Evolutionary conservation across 2,797 vertebrate species (phyloP).

Genomic region (Lithobates pipiens): DNA sequence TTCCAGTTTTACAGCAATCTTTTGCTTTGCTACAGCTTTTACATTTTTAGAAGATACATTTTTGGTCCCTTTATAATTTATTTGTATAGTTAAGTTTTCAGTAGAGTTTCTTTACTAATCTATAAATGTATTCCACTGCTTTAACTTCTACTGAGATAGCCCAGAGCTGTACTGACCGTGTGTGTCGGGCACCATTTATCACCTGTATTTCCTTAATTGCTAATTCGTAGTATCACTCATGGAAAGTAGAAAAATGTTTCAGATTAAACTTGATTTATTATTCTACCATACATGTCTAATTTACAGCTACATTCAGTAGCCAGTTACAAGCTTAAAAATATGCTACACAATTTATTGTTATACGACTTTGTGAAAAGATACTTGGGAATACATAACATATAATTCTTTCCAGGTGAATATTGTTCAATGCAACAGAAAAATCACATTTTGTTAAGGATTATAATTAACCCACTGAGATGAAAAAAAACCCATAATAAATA

Average conservation of each 20-base stretch:
- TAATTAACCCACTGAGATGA: background rate
- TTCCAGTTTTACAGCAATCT: too few relatives aligned
- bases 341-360: background rate
- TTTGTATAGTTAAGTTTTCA: too few relatives aligned
- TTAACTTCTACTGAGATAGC: background rate
- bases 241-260: background rate
- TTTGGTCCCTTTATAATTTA: too few relatives aligned
- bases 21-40: too few relatives aligned
- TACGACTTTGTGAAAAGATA: slow-evolving; percentile 38
- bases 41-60: too few relatives aligned
- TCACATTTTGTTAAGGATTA: background rate
- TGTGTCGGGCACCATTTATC: slow-evolving; percentile 13
- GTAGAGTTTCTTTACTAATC: too few relatives aligned
- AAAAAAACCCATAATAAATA: background rate
- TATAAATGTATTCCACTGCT: too few relatives aligned
- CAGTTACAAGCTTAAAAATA: background rate
- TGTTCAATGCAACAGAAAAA: slow-evolving; percentile 17
- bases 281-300: slow-evolving; percentile 10
- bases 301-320: slow-evolving; percentile 38
- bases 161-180: background rate
- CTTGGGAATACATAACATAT: slow-evolving; percentile 17
- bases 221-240: slow-evolving; percentile 38
- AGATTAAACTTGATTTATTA: background rate
- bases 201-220: background rate
- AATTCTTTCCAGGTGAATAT: slow-evolving; percentile 34